Evolutionary conservation across 2,113 vertebrate genomes (phyloP), one percentile per base, ranked within the genome.

Genomic region (Myrmecobius fasciatus): DNA sequence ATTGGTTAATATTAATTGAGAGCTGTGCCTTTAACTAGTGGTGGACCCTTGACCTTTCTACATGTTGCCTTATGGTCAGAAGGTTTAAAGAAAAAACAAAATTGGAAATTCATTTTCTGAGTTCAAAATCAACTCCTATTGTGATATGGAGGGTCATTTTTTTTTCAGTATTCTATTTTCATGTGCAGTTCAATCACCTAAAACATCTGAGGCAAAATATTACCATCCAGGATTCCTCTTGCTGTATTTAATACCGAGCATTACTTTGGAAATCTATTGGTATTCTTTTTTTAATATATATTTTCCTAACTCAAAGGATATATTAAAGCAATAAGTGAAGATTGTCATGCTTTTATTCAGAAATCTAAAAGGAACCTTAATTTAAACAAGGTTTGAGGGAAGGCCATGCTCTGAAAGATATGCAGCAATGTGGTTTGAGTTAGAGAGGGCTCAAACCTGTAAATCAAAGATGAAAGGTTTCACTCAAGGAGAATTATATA

Each of bases 381-480:
- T 99, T 98, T 98, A 98, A 99, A 98, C 98, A 99, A 99, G 98
- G 97, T 98, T 98, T 98, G 95, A 97, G 96, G 95, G 89, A 98
- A 98, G 98, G 98, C 98, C 95, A 54, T 97, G 98, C 98, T 99
- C 98, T 98, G 98, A 99, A 98, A 99, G 98, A 98, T 99, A 98
- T 94, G 97, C 97, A 97, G 97, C 98, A 99, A 99, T 99, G 95
- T 98, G 98, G 98, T 99, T 99, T 98, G 89, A 98, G 97, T 99
- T 99, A 98, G 96, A 97, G 97, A 96, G 98, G 98, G 98, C 98
- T 98, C 97, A 96, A 98, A 99, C 98, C 98, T 99, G 98, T 98
- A 99, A 99, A 99, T 99, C 98, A 99, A 98, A 98, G 98, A 99
- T 98, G 98, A 99, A 98, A 98, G 98, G 98, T 98, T 99, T 99